These are phyloP conservation scores for Rhopilema esculentum DNA, from an alignment of 30 jellyfish, hydroid and myxozoan genomes.

Conservation along the genomic window DNA sequence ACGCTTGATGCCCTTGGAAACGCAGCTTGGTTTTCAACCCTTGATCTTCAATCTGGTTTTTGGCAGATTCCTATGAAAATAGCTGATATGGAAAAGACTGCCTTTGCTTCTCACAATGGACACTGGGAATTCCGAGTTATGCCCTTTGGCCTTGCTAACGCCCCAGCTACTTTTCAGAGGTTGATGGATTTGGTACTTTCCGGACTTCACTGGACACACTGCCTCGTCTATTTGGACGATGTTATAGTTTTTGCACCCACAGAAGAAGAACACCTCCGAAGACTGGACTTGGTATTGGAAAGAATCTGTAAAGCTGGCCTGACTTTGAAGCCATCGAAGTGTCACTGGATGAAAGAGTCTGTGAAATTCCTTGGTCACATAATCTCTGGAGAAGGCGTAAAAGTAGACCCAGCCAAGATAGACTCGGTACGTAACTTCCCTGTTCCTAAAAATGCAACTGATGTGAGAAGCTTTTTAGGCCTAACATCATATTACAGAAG, in stretches of 20 bases:
- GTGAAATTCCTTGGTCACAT: too few relatives aligned
- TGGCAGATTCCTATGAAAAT: conserved; percentile 69
- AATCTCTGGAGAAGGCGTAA: too few relatives aligned
- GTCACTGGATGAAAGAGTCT: too few relatives aligned
- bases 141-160: conserved; percentile 69
- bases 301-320: too few relatives aligned
- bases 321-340: too few relatives aligned
- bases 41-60: conserved; percentile 59
- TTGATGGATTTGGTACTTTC: conserved; percentile 51
- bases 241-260: conserved; percentile 49
- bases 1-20: conserved; percentile 58
- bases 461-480: too few relatives aligned
- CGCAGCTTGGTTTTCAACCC: conserved; percentile 60
- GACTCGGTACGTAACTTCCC: too few relatives aligned
- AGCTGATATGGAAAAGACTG: conserved; percentile 42
- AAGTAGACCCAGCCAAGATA: too few relatives aligned
- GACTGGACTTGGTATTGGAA: too few relatives aligned
- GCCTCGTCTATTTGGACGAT: conserved; percentile 64
- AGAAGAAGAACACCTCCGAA: conserved; percentile 38
- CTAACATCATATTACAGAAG: too few relatives aligned
- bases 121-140: conserved; percentile 47
- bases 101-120: conserved; percentile 61
- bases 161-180: conserved; percentile 76
- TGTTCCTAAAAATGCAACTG: too few relatives aligned
- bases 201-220: conserved; percentile 58